These are phyloP conservation scores for Cardiocondyla obscurior DNA, from an alignment of 1,140 invertebrate species.

Conservation along the genomic window DNA sequence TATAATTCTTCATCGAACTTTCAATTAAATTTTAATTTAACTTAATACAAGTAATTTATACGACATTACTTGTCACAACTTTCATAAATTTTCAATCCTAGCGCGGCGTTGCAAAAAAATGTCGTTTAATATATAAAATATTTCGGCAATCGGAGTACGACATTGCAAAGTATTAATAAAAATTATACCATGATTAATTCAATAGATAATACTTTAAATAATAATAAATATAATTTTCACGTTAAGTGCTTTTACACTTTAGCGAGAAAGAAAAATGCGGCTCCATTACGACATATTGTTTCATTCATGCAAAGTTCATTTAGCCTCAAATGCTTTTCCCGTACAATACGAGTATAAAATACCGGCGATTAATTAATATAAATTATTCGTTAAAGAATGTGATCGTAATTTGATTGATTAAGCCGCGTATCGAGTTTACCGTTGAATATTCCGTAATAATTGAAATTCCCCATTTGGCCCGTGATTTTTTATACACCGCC, in stretches of 20 bases:
- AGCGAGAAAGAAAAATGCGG: background rate
- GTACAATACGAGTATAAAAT: background rate
- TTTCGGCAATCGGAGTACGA: background rate
- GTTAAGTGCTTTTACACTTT: background rate
- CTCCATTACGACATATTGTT: background rate
- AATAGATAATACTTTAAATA: background rate
- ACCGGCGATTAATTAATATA: background rate
- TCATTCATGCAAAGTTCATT: background rate
- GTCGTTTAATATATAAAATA: background rate
- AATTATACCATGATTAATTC: background rate
- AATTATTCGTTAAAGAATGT: constrained; percentile 1
- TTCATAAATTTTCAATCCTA: background rate
- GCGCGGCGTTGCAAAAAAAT: background rate
- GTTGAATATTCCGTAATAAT: constrained; percentile 57
- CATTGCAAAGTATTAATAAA: background rate
- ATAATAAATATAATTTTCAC: background rate
- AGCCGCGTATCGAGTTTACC: background rate
- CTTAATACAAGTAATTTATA: background rate
- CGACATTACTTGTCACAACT: background rate
- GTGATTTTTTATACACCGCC: background rate
- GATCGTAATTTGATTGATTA: constrained; percentile 9
- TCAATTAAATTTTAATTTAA: constrained; percentile 19
- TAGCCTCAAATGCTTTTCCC: background rate
- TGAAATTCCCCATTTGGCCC: constrained; percentile 16
- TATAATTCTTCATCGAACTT: background rate